phyloP scores from a whole-genome alignment of 2,888 invertebrate genomes.

The Bimastos eiseni region DNA sequence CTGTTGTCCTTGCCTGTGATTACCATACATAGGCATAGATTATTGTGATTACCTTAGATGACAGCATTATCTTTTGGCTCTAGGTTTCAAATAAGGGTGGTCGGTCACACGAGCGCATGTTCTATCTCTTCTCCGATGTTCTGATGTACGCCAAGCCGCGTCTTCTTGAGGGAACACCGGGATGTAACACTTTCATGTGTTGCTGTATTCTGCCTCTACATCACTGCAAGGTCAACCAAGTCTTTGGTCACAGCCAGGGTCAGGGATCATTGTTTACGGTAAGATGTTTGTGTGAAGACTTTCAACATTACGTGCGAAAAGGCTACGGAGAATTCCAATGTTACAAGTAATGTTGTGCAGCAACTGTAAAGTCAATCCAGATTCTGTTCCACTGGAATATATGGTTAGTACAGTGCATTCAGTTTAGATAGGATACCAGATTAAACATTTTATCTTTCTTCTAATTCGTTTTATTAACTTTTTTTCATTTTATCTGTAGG shows the following conservation, averaged over 20 bases:
- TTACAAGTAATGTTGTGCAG: background rate
- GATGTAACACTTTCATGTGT: constrained; percentile 67
- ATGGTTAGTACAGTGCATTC: background rate
- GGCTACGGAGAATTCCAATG: background rate
- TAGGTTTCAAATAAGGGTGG: constrained; percentile 65
- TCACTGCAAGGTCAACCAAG: constrained; percentile 69
- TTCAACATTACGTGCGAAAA: background rate
- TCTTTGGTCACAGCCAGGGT: constrained; percentile 42
- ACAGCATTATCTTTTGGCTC: background rate
- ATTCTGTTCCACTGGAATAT: background rate
- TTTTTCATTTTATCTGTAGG: constrained; percentile 44
- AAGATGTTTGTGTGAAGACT: background rate
- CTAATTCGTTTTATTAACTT: background rate
- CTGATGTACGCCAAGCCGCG: constrained; percentile 74
- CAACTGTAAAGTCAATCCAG: background rate
- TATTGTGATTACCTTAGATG: background rate
- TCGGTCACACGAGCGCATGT: constrained; percentile 68
- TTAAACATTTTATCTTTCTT: no score
- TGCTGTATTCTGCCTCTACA: constrained; percentile 73
- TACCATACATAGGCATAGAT: background rate
- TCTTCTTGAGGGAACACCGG: constrained; percentile 65
- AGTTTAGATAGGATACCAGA: background rate
- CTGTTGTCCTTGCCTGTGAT: background rate
- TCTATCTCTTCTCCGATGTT: constrained; percentile 75
- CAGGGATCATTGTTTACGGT: constrained; percentile 45